Percentiles rank a stretch among this genome's conserved stretches.
Evolutionary conservation across 2,797 vertebrate genomes (phyloP).

Genomic region (Crypturellus tataupa): DNA sequence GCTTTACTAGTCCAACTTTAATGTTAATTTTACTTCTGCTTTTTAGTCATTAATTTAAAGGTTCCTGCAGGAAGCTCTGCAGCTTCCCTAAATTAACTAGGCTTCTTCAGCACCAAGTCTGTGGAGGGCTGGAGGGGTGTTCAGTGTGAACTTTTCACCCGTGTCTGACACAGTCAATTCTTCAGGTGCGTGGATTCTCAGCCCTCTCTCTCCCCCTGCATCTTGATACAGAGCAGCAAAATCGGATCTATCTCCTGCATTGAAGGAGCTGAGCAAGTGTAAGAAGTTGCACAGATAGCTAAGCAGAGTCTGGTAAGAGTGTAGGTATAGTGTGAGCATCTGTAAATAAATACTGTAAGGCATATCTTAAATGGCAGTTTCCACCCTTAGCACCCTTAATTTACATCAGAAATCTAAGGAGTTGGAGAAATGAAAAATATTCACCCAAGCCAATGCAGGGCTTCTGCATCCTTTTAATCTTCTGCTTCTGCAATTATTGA

Average conservation of each 20-base stretch:
- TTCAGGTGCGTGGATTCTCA: neutral
- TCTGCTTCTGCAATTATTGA: neutral
- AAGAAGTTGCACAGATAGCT: neutral
- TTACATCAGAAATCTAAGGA: neutral
- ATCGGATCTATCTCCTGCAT: neutral
- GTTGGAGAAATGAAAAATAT: neutral
- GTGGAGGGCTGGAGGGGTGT: neutral
- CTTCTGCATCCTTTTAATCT: neutral
- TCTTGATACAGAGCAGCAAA: neutral
- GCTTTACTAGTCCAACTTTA: neutral
- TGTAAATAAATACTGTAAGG: neutral
- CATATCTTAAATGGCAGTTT: neutral
- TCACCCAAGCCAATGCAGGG: neutral
- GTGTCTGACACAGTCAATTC: neutral
- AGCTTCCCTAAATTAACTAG: neutral
- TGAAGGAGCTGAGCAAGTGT: neutral
- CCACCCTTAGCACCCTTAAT: neutral
- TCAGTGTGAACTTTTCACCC: neutral
- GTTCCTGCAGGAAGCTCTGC: neutral
- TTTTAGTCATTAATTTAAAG: neutral
- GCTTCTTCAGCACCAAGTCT: neutral
- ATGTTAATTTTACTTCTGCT: neutral
- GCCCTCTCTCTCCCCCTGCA: neutral
- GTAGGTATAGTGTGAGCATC: neutral
- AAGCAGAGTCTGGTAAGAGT: neutral